Evolutionary conservation across 2,113 vertebrate species (phyloP), one percentile per base, ranked within the genome.

Genomic region (Poecile atricapillus): DNA sequence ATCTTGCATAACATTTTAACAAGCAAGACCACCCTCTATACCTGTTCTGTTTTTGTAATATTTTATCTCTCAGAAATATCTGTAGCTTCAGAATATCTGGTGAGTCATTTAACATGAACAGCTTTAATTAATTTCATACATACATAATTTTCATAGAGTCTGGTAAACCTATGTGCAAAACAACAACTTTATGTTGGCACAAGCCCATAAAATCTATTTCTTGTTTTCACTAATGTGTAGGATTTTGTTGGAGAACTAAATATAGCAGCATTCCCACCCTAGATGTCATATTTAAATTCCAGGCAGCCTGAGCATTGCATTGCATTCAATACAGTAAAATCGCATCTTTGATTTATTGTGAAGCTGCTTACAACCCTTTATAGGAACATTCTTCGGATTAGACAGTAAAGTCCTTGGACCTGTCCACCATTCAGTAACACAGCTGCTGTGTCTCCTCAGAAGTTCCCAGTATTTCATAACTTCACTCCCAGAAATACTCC

Each of bases 1-100:
- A 92, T 87, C 80, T 91, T 94, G 83, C 69, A 31, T 68, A 89
- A 76, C 77, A 58, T 75, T 95, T 87, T 91, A 91, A 92, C 56
- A 94, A 91, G 60, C 52, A 77, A 90, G 83, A 78, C 37, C 49
- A 93, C 20, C 30, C 33, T 74, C 83, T 69, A 62, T 62, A 31
- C 27, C 30, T 62, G 2, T 47, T 90, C 55, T 50, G 5, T 9
- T 80, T 77, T 64, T 67, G 23, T 55, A 78, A 25, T 68, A 60
- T 49, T 95, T 84, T 73, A 75, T 71, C 77, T 88, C 31, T 35
- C 46, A 84, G 55, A 75, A 65, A 74, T 75, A 91, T 53, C 31
- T n/a, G 7, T 43, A 68, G 37, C 50, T 82, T 89, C 49, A 58
- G 31, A 92, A 82, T 53, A 10, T n/a, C 47, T 85, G 59, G 3